A percentile compares a stretch with the other conserved stretches of the same genome.
Conservation (phyloP, 2,797 vertebrate genomes). For the Lindbergichthys nudifrons region DNA sequence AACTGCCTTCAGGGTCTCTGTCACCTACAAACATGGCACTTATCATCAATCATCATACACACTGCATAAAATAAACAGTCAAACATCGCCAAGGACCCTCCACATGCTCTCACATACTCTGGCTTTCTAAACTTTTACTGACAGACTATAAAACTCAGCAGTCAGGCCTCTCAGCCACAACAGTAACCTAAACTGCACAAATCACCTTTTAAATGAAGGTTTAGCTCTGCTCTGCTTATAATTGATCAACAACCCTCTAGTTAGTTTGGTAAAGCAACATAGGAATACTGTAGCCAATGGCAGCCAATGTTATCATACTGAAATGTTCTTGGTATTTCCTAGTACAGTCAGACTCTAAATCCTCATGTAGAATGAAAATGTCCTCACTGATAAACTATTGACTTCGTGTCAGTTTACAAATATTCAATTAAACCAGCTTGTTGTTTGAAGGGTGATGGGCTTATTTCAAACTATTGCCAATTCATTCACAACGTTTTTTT, state of each 20-base stretch:
- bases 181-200: not conserved
- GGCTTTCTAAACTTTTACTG: not conserved
- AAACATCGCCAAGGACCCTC: not conserved
- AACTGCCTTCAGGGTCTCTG: not conserved
- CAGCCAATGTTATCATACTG: not conserved
- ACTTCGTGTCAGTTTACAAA: too few relatives aligned
- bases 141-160: not conserved
- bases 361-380: too few relatives aligned
- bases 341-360: too few relatives aligned
- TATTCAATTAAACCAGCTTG: too few relatives aligned
- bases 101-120: not conserved
- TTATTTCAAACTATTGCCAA: too few relatives aligned
- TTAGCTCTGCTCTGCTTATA: not conserved
- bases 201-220: not conserved
- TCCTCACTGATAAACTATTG: too few relatives aligned
- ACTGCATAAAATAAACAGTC: not conserved
- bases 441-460: too few relatives aligned
- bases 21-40: not conserved
- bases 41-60: not conserved
- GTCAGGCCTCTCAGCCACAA: not conserved
- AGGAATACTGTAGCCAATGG: not conserved
- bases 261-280: not conserved
- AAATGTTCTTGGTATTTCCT: not conserved
- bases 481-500: not conserved
- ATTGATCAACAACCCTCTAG: constrained; percentile 3